Evolutionary conservation across 2,888 invertebrate species (phyloP), one percentile per base, ranked within the genome.

Genomic region (Ischnus inquisitorius): DNA sequence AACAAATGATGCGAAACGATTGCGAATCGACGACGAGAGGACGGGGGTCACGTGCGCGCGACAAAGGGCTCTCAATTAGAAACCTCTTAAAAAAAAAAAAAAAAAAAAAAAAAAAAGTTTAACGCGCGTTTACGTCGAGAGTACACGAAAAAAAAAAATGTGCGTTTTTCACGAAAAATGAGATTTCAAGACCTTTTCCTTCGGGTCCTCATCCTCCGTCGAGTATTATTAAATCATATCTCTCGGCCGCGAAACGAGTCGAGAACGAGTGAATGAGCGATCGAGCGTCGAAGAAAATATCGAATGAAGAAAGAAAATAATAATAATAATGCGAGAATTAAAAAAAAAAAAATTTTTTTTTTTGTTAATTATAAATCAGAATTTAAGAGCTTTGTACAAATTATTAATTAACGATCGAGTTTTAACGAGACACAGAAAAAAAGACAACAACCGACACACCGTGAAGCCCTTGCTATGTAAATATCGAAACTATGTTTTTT

Each of bases 331-430:
- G 39, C 22, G 54, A 41, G 43, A 57, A 57, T 22, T 10, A 34
- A 22, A 67, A 22, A 46, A 77, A 25, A 25, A 16, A 67, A 43
- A 34, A 34, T 10, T 67, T 51, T 67, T 43, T 67, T 81, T 19
- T 76, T 54, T 39, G 39, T 71, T 71, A 71, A 69, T 54, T 64
- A 46, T 69, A 28, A 25, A 74, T 62, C 62, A 22, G 62, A 79
- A 69, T 69, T 68, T 46, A 74, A 78, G 87, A 85, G 87, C 87
- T 89, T 89, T 90, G 90, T 91, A 90, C 89, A 90, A 89, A 90
- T 86, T 85, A 88, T 79, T 69, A 81, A 87, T 86, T 85, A 85
- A 78, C 80, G 48, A 60, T 82, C 43, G 71, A 60, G 48, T 57
- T 57, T 60, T 34, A 84, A 64, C 48, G 8, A 51, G 6, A 51